Conservation (phyloP, 2,797 vertebrate species). For the Enteromius radiatus region DNA sequence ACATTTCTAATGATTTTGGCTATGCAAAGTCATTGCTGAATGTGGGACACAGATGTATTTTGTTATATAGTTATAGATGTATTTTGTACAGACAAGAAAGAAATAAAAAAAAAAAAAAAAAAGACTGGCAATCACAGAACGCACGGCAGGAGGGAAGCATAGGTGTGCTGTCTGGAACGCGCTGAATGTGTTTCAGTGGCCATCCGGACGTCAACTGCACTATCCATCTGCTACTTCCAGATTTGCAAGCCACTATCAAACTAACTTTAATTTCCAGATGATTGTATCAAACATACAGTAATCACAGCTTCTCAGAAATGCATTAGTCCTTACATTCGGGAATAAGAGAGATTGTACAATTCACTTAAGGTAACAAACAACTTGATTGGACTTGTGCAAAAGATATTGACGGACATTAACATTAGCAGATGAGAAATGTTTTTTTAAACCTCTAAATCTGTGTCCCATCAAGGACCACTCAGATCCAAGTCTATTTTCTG, state of each 20-base stretch:
- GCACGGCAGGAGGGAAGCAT: neutral
- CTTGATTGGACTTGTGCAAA: neutral
- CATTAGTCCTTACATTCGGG: neutral
- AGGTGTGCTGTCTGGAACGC: neutral
- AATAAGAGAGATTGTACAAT: neutral
- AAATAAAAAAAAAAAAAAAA: neutral
- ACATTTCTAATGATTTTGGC: neutral
- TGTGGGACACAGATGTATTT: neutral
- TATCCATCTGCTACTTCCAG: slow-evolving; percentile 8
- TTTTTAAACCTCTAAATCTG: neutral
- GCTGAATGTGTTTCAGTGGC: slow-evolving; percentile 18
- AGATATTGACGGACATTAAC: neutral
- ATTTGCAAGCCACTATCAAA: neutral
- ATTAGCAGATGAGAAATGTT: neutral
- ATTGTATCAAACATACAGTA: slow-evolving; percentile 4
- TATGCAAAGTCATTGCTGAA: neutral
- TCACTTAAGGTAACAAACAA: neutral
- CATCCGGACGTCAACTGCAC: neutral
- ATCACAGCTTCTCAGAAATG: slow-evolving; percentile 21
- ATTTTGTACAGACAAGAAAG: neutral
- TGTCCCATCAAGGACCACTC: neutral
- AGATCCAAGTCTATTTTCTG: neutral
- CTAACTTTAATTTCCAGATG: neutral
- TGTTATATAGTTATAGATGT: neutral
- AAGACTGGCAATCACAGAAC: neutral